A percentile compares a stretch with the other conserved stretches of the same genome.
Conservation (phyloP, 2,888 invertebrate genomes). For the Eilema depressum region DNA sequence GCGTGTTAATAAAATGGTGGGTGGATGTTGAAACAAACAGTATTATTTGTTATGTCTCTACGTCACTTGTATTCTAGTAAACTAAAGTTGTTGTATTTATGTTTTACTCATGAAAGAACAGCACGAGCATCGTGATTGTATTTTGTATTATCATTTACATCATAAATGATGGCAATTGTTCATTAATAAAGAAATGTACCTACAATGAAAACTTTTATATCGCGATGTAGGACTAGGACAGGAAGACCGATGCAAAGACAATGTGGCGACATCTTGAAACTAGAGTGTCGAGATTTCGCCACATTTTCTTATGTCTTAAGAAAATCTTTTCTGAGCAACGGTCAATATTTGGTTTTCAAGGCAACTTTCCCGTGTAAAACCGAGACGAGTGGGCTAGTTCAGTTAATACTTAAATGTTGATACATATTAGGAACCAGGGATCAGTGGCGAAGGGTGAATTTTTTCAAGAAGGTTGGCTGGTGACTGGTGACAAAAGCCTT, state of each 20-base stretch:
- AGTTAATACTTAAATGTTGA: too few relatives aligned
- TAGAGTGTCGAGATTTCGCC: neutral
- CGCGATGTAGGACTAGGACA: neutral
- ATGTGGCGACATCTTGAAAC: too few relatives aligned
- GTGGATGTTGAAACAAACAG: conserved; percentile 12
- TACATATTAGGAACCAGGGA: too few relatives aligned
- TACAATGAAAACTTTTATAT: neutral
- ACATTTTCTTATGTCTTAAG: neutral
- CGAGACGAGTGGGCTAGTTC: too few relatives aligned
- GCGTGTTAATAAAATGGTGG: conserved; percentile 6
- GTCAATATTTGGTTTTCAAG: neutral
- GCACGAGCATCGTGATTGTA: neutral
- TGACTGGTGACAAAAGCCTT: too few relatives aligned
- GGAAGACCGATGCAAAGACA: too few relatives aligned
- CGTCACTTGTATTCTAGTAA: conserved; percentile 10
- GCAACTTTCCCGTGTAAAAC: neutral
- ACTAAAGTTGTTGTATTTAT: neutral
- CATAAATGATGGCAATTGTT: too few relatives aligned
- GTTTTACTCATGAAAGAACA: neutral
- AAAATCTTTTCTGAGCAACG: neutral
- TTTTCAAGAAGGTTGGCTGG: too few relatives aligned
- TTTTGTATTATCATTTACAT: too few relatives aligned
- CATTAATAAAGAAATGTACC: too few relatives aligned
- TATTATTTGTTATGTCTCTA: conserved; percentile 8
- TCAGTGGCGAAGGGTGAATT: too few relatives aligned